Evolutionary conservation across 2,797 vertebrate genomes (phyloP), one percentile per base, ranked within the genome.

Genomic region (Tenualosa thibaudeaui): DNA sequence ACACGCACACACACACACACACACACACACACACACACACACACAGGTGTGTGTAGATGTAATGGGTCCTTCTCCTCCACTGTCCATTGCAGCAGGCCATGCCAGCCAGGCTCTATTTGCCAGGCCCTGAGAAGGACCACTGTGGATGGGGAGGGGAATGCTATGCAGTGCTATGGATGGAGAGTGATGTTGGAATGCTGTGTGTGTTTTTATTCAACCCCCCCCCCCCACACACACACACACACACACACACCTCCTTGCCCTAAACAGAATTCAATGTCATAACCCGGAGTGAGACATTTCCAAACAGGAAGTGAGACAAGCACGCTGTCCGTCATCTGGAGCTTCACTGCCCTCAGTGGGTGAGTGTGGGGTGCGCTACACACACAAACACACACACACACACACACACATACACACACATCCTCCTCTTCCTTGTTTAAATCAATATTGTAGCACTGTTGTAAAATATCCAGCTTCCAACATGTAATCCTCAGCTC

Each of bases 231-330:
- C 15, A 1, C 46, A 1, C 46, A 1, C 46, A 46, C 46, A 46
- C 46, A 53, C 88, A 46, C 46, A 46, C 46, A 46, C 46, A 46
- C 10, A 53, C 15, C 46, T 46, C 46, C 46, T 46, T 46, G 7
- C 91, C 60, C 89, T 31, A 84, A 88, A 85, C 94, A 96, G 95
- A 93, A 92, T 93, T 94, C 90, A 91, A 94, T 94, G 93, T 93
- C 89, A 93, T 87, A 85, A 85, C 87, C 92, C 87, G 93, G 89
- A 93, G 89, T 84, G 68, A 86, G 43, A 46, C 46, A 87, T 90
- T 58, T 58, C 56, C 56, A 58, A 58, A 58, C 56, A 58, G 56
- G 56, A 58, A 58, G 56, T n/a, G 5, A 58, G 17, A 58, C 19
- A 58, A 58, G 56, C 1, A 53, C 51, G 56, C 19, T 19, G 19